Evolutionary conservation across 2,113 vertebrate genomes (phyloP), one percentile per base, ranked within the genome.

Genomic region (Andinoacara biseriatus): DNA sequence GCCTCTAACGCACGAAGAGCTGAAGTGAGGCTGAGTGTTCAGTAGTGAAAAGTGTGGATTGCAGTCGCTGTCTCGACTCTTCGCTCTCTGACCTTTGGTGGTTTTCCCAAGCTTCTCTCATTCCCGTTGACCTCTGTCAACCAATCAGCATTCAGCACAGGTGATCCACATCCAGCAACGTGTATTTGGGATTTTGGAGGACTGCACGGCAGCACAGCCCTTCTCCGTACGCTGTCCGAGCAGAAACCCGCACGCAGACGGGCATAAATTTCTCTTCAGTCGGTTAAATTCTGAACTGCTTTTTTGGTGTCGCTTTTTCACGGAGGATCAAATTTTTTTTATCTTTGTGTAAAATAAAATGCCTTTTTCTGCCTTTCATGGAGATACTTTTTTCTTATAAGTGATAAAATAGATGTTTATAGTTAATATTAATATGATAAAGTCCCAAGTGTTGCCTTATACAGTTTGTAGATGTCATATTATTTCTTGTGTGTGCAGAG

Each of bases 271-370:
- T 10, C 54, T 5, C 10, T 57, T 26, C 15, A 58, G 22, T 58
- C 13, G 3, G 22, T 7, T 58, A 26, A 58, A 54, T 18, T 54
- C 7, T 20, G 6, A 52, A 14, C 10, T 7, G 6, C 10, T 6
- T 13, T 58, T 26, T 26, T 14, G 2, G 3, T 38, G 33, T 6
- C 18, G 0, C 8, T 63, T 63, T 0, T 11, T 11, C 18, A 33
- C 20, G 14, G 5, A 0, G 35, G n/a, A 38, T 40, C 0, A 65
- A 24, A 65, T 8, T 43, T 0, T 43, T 0, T 24, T 63, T 24
- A 38, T 40, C 61, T 24, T n/a, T 24, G 35, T 14, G 62, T 67
- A 46, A 67, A 46, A 40, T 8, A 46, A 67, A 67, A 67, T 14
- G 24, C n/a, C 26, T 46, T 26, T 17, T 26, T 20, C 13, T 46